Evolutionary conservation across 2,888 invertebrate genomes (phyloP).

Genomic region (Lithophane ornitopus): DNA sequence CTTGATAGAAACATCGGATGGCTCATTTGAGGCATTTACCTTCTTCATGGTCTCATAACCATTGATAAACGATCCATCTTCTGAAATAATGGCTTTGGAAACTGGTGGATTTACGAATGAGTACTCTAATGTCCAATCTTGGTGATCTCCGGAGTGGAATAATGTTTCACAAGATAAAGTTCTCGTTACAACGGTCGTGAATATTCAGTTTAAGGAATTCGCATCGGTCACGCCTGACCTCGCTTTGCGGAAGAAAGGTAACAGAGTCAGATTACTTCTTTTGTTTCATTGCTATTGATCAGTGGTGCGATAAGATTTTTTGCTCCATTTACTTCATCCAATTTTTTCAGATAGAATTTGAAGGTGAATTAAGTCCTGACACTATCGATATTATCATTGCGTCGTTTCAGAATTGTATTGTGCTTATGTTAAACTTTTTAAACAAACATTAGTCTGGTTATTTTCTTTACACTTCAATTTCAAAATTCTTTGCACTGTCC

Average conservation of each 20-base stretch:
- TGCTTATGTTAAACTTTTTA: neutral
- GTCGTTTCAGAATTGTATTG: neutral
- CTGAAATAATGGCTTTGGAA: slow-evolving; percentile 65
- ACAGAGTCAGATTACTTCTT: slow-evolving; percentile 81
- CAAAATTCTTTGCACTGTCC: neutral
- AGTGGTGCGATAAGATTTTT: slow-evolving; percentile 76
- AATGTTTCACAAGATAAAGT: slow-evolving; percentile 61
- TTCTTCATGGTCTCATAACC: slow-evolving; percentile 79
- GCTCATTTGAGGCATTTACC: slow-evolving; percentile 75
- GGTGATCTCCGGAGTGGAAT: slow-evolving; percentile 61
- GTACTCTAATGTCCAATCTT: slow-evolving; percentile 62
- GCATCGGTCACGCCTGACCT: slow-evolving; percentile 86
- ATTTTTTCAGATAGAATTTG: slow-evolving; percentile 65
- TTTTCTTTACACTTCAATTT: neutral
- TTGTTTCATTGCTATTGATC: slow-evolving; percentile 81
- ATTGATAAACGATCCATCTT: slow-evolving; percentile 63
- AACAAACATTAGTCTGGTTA: neutral
- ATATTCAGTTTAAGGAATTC: slow-evolving; percentile 82
- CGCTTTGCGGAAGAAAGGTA: slow-evolving; percentile 87
- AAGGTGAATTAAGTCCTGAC: slow-evolving; percentile 55
- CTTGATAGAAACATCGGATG: slow-evolving; percentile 66
- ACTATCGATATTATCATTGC: slow-evolving; percentile 22
- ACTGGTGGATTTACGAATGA: slow-evolving; percentile 62
- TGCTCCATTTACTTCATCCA: slow-evolving; percentile 73
- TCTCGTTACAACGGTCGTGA: slow-evolving; percentile 69